A percentile compares a stretch with the other conserved stretches of the same genome.
Conservation (phyloP, 2,888 invertebrate species). For the Drosophila nr. medialis region DNA sequence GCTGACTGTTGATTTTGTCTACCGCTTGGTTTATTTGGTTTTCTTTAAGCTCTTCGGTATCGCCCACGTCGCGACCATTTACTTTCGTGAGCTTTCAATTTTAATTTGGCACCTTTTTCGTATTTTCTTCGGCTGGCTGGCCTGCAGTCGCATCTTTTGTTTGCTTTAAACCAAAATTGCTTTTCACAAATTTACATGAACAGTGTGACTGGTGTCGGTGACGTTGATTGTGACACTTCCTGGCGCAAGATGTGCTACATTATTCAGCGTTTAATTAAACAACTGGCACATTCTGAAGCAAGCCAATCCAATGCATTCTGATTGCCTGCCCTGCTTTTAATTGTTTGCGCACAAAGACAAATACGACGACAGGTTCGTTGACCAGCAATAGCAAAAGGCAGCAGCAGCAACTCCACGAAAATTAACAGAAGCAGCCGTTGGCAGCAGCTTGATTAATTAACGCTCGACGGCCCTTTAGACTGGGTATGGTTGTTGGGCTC, state of each 20-base stretch:
- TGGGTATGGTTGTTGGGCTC: conserved; percentile 27
- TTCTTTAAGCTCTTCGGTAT: conserved; percentile 38
- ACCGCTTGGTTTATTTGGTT: conserved; percentile 43
- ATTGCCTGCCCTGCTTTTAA: conserved; percentile 42
- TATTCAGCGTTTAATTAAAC: conserved; percentile 74
- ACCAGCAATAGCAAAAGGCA: conserved; percentile 46
- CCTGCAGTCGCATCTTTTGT: conserved; percentile 47
- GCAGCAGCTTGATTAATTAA: conserved; percentile 73
- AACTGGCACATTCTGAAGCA: conserved; percentile 16
- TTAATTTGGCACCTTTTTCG: conserved; percentile 20
- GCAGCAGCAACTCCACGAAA: conserved; percentile 15
- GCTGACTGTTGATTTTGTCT: conserved; percentile 60
- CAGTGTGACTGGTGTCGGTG: background rate
- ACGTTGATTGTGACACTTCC: conserved; percentile 51
- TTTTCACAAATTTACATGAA: conserved; percentile 47
- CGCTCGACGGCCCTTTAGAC: conserved; percentile 56
- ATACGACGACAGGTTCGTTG: conserved; percentile 62
- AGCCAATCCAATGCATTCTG: conserved; percentile 46
- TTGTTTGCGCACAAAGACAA: conserved; percentile 58
- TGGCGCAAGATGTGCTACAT: conserved; percentile 55
- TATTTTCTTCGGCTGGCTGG: conserved; percentile 19
- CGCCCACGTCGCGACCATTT: conserved; percentile 61
- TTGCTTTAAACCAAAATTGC: conserved; percentile 62
- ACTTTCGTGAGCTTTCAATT: conserved; percentile 60
- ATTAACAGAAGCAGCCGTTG: conserved; percentile 34